These are phyloP conservation scores for Hemicentrotus pulcherrimus DNA, from an alignment of 35 echinoderm and acorn worm genomes.

Conservation along the genomic window DNA sequence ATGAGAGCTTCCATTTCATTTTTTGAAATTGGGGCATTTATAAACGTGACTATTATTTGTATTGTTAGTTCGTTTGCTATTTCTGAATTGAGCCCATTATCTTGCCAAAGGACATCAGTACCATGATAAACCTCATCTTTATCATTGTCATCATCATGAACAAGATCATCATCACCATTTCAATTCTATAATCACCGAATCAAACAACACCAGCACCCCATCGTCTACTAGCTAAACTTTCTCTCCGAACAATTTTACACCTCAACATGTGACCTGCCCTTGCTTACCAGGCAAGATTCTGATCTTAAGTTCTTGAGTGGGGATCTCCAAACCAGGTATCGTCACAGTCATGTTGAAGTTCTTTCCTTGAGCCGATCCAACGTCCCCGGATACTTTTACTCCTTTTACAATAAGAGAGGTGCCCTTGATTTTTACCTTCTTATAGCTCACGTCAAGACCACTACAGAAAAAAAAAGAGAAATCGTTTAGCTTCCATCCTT, in stretches of 20 bases:
- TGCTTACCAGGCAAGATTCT: conserved; percentile 82
- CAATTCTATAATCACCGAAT: background rate
- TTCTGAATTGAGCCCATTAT: too few relatives aligned
- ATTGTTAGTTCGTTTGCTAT: too few relatives aligned
- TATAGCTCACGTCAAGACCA: conserved; percentile 73
- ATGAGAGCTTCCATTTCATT: too few relatives aligned
- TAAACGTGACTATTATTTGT: too few relatives aligned
- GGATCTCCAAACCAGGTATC: conserved; percentile 68
- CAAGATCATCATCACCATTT: too few relatives aligned
- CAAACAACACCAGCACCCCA: background rate
- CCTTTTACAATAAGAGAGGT: conserved; percentile 74
- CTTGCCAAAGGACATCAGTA: too few relatives aligned
- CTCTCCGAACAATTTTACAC: background rate
- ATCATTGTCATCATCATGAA: too few relatives aligned
- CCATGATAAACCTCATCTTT: too few relatives aligned
- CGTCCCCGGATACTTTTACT: conserved; percentile 74
- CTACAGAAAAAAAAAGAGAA: conserved; percentile 57
- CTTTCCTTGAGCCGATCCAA: conserved; percentile 74
- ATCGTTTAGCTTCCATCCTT: too few relatives aligned
- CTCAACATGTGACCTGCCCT: background rate
- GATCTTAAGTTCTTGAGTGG: conserved; percentile 77
- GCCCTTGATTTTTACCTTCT: conserved; percentile 63
- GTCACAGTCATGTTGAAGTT: conserved; percentile 81
- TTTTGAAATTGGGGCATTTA: too few relatives aligned
- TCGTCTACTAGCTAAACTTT: background rate